These are phyloP conservation scores for Xiphias gladius DNA, from an alignment of 2,113 vertebrate species.

Conservation along the genomic window DNA sequence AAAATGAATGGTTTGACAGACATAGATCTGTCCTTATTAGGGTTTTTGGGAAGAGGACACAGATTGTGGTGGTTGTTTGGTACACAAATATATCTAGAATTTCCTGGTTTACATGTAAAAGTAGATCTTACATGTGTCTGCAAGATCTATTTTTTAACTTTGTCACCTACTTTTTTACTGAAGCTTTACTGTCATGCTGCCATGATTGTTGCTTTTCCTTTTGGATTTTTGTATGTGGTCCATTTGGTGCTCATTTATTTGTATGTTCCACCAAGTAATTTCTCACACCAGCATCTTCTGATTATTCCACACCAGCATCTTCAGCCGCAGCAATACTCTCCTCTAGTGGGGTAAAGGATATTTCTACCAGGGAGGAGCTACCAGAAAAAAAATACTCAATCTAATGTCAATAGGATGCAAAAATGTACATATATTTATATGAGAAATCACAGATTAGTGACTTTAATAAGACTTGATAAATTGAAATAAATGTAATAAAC, in stretches of 20 bases:
- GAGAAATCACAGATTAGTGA: not conserved
- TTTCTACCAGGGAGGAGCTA: not conserved
- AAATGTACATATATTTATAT: not conserved
- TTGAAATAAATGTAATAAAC: not conserved
- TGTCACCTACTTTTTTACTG: not conserved
- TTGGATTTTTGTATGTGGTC: not conserved
- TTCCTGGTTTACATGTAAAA: not conserved
- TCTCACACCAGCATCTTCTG: too few relatives aligned
- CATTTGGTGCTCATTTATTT: too few relatives aligned
- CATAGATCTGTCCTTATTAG: not conserved
- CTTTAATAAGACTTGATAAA: not conserved
- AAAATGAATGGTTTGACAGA: slow-evolving; percentile 32
- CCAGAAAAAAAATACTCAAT: not conserved
- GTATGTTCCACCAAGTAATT: too few relatives aligned
- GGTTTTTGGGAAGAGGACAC: not conserved
- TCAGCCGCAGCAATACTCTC: too few relatives aligned
- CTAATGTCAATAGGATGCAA: not conserved
- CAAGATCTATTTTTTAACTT: not conserved
- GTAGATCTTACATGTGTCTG: not conserved
- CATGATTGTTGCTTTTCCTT: not conserved
- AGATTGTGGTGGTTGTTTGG: not conserved
- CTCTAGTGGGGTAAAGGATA: too few relatives aligned
- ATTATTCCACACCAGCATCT: too few relatives aligned
- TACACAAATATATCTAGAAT: not conserved
- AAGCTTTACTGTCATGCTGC: not conserved